Evolutionary conservation across 1,140 invertebrate genomes (phyloP).

Genomic region (Harpegnathos saltator): DNA sequence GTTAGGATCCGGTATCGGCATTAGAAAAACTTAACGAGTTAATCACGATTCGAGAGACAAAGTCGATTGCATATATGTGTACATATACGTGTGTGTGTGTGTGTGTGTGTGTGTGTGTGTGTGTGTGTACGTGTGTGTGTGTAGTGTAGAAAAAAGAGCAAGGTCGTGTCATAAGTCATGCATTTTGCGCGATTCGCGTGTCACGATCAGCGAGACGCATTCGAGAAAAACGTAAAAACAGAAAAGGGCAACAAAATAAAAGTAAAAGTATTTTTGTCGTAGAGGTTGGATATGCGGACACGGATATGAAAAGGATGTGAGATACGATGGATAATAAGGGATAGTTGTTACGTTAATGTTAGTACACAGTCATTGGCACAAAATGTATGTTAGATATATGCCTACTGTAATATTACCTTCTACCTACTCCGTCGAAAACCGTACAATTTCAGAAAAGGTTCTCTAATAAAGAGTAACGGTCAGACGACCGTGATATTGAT

Average conservation of each 20-base stretch:
- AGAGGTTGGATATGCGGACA: slow-evolving; percentile 22
- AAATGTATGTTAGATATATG: slow-evolving; percentile 75
- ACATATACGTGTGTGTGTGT: no score
- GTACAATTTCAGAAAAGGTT: slow-evolving; percentile 50
- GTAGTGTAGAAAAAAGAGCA: slow-evolving; percentile 9
- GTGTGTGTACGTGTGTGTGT: no score
- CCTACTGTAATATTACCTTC: slow-evolving; percentile 69
- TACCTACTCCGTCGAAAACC: slow-evolving; percentile 56
- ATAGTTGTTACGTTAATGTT: slow-evolving; percentile 76
- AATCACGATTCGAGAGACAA: slow-evolving; percentile 80
- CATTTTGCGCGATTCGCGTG: slow-evolving; percentile 18
- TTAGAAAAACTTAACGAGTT: slow-evolving; percentile 90
- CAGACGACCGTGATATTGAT: background rate
- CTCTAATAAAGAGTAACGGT: slow-evolving; percentile 33
- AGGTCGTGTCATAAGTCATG: slow-evolving; percentile 20
- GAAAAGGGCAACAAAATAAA: slow-evolving; percentile 60
- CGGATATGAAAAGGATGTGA: slow-evolving; percentile 61
- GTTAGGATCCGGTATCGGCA: slow-evolving; percentile 92
- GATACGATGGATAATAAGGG: slow-evolving; percentile 67
- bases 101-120: no score
- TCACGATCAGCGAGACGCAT: background rate
- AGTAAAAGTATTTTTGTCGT: slow-evolving; percentile 36
- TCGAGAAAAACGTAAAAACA: slow-evolving; percentile 65
- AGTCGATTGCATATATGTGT: no score
- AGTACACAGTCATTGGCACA: slow-evolving; percentile 69